Evolutionary conservation across 2,113 vertebrate genomes (phyloP).

Genomic region (Poeciliopsis turrubarensis): DNA sequence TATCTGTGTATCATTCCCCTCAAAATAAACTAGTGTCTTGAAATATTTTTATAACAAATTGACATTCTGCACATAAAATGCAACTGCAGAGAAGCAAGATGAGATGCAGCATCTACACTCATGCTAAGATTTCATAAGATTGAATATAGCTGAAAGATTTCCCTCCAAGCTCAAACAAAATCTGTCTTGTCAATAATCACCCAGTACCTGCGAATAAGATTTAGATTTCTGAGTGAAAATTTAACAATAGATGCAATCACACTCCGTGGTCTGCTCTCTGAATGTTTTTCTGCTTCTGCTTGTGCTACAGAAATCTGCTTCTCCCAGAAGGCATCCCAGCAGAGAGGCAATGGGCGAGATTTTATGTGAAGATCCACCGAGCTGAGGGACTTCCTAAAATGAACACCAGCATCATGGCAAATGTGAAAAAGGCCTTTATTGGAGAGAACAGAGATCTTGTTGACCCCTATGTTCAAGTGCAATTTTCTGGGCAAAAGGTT

Average conservation of each 20-base stretch:
- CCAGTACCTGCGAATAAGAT: not conserved
- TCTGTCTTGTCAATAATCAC: not conserved
- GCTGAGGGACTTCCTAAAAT: slow-evolving; percentile 96
- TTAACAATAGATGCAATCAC: not conserved
- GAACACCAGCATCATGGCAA: slow-evolving; percentile 99
- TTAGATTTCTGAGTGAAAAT: not conserved
- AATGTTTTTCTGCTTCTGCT: not conserved
- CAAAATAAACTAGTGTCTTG: not conserved
- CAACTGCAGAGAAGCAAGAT: not conserved
- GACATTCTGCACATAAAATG: not conserved
- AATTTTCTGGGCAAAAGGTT: slow-evolving; percentile 96
- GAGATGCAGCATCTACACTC: too few relatives aligned
- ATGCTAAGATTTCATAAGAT: too few relatives aligned
- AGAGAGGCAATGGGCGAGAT: slow-evolving; percentile 95
- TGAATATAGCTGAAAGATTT: not conserved
- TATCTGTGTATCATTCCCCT: not conserved
- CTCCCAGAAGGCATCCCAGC: slow-evolving; percentile 92
- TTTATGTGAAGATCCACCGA: slow-evolving; percentile 92
- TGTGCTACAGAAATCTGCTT: slow-evolving; percentile 87
- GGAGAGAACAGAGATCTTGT: slow-evolving; percentile 97
- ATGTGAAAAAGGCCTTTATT: slow-evolving; percentile 96
- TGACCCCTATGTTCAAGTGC: slow-evolving; percentile 95
- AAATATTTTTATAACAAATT: not conserved
- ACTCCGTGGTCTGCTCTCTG: not conserved
- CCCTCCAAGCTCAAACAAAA: not conserved